Percentiles rank a stretch among this genome's conserved stretches.
phyloP scores from a whole-genome alignment of 2,797 vertebrate species.

The Platyrinchus mystaceus region DNA sequence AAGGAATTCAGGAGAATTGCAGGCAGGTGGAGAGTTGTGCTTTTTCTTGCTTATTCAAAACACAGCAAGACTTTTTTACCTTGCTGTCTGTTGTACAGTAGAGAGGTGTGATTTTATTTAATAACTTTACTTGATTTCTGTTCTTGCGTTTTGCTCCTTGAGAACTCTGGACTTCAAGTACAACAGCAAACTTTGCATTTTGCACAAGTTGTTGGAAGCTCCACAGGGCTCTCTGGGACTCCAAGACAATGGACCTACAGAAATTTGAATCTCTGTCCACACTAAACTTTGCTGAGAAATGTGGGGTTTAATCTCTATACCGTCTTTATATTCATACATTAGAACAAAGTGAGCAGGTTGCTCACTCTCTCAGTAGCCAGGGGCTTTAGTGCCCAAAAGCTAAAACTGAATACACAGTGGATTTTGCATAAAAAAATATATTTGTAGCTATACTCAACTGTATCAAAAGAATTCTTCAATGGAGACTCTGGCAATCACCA shows the following conservation, averaged over 20 bases:
- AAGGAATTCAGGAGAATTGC: not conserved
- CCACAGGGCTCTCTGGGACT: not conserved
- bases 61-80: not conserved
- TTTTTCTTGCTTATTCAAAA: not conserved
- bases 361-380: not conserved
- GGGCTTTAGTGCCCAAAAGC: not conserved
- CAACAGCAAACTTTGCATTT: not conserved
- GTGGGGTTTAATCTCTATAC: not conserved
- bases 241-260: not conserved
- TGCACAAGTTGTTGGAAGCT: not conserved
- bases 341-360: not conserved
- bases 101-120: not conserved
- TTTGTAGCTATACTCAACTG: not conserved
- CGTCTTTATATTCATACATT: not conserved
- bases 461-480: not conserved
- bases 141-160: not conserved
- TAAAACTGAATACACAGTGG: not conserved
- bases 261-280: not conserved
- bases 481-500: not conserved
- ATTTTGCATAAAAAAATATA: not conserved
- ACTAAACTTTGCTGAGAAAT: not conserved
- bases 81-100: not conserved
- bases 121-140: not conserved
- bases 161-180: not conserved
- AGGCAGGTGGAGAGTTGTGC: not conserved